Percentiles rank a stretch among this genome's conserved stretches.
Conservation (phyloP, 2,113 vertebrate species). For the Takifugu flavidus region DNA sequence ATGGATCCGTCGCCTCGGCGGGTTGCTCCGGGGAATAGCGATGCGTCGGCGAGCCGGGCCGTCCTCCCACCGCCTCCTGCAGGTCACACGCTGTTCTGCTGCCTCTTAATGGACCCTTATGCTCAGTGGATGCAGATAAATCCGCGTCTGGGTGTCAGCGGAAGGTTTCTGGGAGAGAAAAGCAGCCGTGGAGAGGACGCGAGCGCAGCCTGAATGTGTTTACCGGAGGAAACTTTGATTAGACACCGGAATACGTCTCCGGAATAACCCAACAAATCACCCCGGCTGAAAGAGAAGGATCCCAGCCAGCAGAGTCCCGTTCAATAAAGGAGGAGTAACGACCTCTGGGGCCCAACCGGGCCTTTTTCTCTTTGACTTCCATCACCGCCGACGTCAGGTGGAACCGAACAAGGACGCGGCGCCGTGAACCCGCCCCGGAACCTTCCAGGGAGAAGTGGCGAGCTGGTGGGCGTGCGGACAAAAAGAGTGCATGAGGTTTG, state of each 20-base stretch:
- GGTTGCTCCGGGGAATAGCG: constrained; percentile 16
- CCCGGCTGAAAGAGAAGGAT: constrained; percentile 27
- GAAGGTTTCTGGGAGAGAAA: constrained; percentile 37
- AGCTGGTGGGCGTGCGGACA: constrained; percentile 7
- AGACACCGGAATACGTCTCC: constrained; percentile 26
- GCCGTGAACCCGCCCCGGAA: background rate
- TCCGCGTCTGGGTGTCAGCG: constrained; percentile 43
- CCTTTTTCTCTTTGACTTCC: constrained; percentile 17
- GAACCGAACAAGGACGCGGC: background rate
- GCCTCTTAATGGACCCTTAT: constrained; percentile 44
- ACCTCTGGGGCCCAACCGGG: constrained; percentile 44
- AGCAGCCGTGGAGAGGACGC: constrained; percentile 10
- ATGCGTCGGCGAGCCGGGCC: constrained; percentile 22
- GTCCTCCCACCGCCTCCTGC: constrained; percentile 51
- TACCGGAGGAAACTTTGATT: too few species aligned
- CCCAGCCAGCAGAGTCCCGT: constrained; percentile 53
- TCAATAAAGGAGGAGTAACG: constrained; percentile 60
- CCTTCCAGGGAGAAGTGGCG: constrained; percentile 1
- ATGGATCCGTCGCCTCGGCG: constrained; percentile 45
- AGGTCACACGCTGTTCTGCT: constrained; percentile 44
- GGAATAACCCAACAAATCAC: constrained; percentile 69
- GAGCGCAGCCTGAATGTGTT: background rate
- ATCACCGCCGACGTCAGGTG: constrained; percentile 14
- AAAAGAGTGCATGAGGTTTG: constrained; percentile 3
- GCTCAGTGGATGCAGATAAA: constrained; percentile 45